Percentiles rank a stretch among this genome's conserved stretches.
Evolutionary conservation across 2,797 vertebrate genomes (phyloP).

Genomic region (Mormyrus hasselquistii): DNA sequence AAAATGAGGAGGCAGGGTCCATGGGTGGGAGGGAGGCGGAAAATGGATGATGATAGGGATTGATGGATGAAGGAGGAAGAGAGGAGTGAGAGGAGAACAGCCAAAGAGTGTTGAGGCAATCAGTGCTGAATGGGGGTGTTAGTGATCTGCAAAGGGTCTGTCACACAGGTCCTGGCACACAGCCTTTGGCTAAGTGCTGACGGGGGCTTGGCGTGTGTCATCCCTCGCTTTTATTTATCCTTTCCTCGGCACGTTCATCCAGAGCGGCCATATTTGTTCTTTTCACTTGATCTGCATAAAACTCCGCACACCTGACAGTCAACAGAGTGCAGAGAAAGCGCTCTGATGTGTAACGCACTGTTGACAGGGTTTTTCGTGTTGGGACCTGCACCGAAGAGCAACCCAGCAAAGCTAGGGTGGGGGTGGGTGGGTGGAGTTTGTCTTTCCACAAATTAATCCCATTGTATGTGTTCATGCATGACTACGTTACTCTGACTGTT

Average conservation of each 20-base stretch:
- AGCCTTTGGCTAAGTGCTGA: neutral
- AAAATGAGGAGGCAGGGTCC: conserved; percentile 31
- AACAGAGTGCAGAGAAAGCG: neutral
- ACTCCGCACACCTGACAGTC: neutral
- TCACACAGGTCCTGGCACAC: neutral
- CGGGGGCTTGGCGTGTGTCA: neutral
- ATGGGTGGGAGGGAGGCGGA: conserved; percentile 11
- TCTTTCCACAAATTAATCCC: conserved; percentile 42
- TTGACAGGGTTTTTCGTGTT: conserved; percentile 25
- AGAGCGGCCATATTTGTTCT: neutral
- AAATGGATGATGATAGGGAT: conserved; percentile 30
- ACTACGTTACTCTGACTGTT: conserved; percentile 51
- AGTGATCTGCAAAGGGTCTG: neutral
- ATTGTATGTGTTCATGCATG: conserved; percentile 56
- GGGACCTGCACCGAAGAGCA: conserved; percentile 35
- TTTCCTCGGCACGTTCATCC: neutral
- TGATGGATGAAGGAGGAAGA: conserved; percentile 33
- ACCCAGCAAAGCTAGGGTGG: conserved; percentile 21
- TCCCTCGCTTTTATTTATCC: neutral
- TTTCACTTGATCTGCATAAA: neutral
- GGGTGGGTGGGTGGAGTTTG: neutral
- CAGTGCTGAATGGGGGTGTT: neutral
- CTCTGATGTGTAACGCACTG: conserved; percentile 21
- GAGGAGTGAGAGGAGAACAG: conserved; percentile 35
- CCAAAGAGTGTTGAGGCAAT: conserved; percentile 29